phyloP scores from a whole-genome alignment of 2,888 invertebrate genomes.

The Nezara viridula region DNA sequence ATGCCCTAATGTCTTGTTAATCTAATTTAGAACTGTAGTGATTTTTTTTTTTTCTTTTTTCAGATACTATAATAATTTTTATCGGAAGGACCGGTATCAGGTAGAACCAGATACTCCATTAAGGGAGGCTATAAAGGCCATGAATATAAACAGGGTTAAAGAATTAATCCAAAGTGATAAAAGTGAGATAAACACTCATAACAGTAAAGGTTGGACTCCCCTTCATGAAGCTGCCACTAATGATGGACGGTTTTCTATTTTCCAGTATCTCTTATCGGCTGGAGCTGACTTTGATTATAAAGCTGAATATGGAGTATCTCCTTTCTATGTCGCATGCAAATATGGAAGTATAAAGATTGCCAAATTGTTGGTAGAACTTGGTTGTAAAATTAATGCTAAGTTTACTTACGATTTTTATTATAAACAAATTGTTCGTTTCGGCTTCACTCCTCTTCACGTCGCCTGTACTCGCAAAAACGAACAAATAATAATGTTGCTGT shows the following conservation, averaged over 20 bases:
- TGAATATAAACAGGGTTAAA: conserved; percentile 69
- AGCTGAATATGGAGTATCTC: conserved; percentile 57
- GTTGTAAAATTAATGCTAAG: conserved; percentile 36
- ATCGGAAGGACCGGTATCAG: not conserved
- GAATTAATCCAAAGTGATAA: too few species aligned
- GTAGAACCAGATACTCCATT: conserved; percentile 69
- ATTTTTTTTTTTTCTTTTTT: too few species aligned
- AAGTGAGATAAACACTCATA: conserved; percentile 70
- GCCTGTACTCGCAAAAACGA: conserved; percentile 57
- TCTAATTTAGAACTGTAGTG: too few species aligned
- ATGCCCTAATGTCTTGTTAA: too few species aligned
- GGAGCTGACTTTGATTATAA: conserved; percentile 58
- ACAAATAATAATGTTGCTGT: conserved; percentile 54
- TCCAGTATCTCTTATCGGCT: conserved; percentile 22
- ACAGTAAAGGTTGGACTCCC: conserved; percentile 73
- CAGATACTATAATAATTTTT: too few species aligned
- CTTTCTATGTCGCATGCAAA: conserved; percentile 52
- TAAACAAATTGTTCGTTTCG: not conserved
- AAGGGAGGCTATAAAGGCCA: conserved; percentile 71
- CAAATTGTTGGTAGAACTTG: conserved; percentile 29
- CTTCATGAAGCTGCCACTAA: conserved; percentile 72
- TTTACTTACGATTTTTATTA: conserved; percentile 30
- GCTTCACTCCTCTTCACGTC: conserved; percentile 57
- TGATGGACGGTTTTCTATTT: conserved; percentile 66
- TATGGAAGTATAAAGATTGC: conserved; percentile 32